A percentile compares a stretch with the other conserved stretches of the same genome.
Evolutionary conservation across 2,113 vertebrate genomes (phyloP).

Genomic region (Dascyllus trimaculatus): DNA sequence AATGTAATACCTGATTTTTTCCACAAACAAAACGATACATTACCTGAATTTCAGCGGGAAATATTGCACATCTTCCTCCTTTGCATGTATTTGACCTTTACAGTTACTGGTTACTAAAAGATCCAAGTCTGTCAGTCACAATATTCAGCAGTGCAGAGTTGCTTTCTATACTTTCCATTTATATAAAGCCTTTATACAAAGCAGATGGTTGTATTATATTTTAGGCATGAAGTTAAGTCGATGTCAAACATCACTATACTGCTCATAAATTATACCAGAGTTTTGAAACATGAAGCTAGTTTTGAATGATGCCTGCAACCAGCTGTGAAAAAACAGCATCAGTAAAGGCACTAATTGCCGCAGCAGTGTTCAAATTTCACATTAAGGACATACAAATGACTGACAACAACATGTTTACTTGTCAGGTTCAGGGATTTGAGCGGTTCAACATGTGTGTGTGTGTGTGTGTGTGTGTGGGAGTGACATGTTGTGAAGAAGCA

Average conservation of each 20-base stretch:
- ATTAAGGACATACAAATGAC: background rate
- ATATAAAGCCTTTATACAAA: background rate
- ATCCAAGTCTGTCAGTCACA: too few relatives aligned
- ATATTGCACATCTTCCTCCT: too few relatives aligned
- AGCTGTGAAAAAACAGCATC: background rate
- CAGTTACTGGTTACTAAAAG: too few relatives aligned
- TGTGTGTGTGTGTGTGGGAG: background rate
- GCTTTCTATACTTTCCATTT: too few relatives aligned
- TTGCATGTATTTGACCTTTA: too few relatives aligned
- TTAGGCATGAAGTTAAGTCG: constrained; percentile 1
- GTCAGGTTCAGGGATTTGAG: background rate
- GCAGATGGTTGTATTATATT: constrained; percentile 40
- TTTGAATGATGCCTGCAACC: background rate
- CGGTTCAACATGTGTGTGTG: background rate
- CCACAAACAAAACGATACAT: too few relatives aligned
- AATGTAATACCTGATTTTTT: too few relatives aligned
- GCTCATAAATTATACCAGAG: background rate
- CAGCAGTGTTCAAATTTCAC: background rate
- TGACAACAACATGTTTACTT: background rate
- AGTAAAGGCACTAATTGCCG: background rate
- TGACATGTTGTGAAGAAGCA: constrained; percentile 51
- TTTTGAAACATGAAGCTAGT: background rate
- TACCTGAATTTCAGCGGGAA: too few relatives aligned
- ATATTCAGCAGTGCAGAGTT: too few relatives aligned
- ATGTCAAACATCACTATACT: background rate